phyloP scores from a whole-genome alignment of 2,888 invertebrate species.

The Magallana nippona region DNA sequence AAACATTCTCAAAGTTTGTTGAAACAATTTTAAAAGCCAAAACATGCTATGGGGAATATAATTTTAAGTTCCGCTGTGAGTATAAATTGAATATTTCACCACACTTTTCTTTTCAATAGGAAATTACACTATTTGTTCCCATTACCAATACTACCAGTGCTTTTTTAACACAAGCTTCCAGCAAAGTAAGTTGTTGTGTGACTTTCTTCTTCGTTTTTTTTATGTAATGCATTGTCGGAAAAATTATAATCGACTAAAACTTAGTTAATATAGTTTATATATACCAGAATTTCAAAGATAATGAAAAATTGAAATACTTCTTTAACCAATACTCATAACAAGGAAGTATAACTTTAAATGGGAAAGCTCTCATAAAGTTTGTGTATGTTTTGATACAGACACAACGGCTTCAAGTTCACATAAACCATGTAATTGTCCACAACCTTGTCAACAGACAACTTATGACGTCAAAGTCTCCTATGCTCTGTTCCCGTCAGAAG shows the following conservation, averaged over 20 bases:
- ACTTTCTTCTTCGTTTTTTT: neutral
- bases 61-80: no score
- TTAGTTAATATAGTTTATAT: no score
- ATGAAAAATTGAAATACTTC: no score
- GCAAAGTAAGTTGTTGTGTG: neutral
- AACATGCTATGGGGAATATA: no score
- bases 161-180: neutral
- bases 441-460: neutral
- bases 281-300: no score
- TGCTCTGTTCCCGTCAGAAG: neutral
- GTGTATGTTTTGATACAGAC: neutral
- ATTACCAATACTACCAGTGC: slow-evolving; percentile 17
- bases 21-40: no score
- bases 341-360: no score
- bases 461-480: neutral
- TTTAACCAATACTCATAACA: no score
- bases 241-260: no score
- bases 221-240: neutral
- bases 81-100: no score
- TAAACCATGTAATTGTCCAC: neutral
- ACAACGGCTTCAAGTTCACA: neutral
- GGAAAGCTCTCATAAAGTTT: no score
- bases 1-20: no score
- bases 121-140: neutral
- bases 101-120: neutral